Conservation (phyloP, 2,888 invertebrate genomes). For the Meta bourneti region DNA sequence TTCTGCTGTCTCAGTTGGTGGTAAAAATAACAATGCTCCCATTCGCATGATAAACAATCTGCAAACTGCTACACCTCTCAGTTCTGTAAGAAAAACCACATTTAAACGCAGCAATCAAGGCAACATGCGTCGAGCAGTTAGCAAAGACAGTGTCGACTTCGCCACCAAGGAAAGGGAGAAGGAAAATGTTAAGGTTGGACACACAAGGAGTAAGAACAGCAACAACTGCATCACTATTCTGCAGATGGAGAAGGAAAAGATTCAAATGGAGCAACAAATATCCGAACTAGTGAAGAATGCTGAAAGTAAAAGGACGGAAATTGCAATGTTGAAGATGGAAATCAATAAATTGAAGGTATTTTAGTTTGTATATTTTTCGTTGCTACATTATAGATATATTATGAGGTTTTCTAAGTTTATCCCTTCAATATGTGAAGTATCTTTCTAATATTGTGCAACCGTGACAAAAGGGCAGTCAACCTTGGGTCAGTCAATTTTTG, state of each 20-base stretch:
- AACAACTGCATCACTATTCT: slow-evolving; percentile 74
- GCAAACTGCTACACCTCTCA: slow-evolving; percentile 26
- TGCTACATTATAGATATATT: background rate
- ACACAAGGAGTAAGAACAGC: slow-evolving; percentile 57
- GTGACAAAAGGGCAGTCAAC: too few relatives aligned
- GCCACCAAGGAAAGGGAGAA: slow-evolving; percentile 65
- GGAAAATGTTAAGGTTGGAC: slow-evolving; percentile 66
- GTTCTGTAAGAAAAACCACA: slow-evolving; percentile 38
- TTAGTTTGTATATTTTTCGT: background rate
- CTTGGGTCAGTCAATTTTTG: too few relatives aligned
- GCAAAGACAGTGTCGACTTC: slow-evolving; percentile 75
- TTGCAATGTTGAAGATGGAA: slow-evolving; percentile 82
- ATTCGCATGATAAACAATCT: slow-evolving; percentile 68
- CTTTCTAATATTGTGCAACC: too few relatives aligned
- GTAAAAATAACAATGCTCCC: slow-evolving; percentile 56
- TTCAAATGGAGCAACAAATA: slow-evolving; percentile 81
- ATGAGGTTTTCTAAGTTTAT: background rate
- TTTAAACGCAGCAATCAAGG: slow-evolving; percentile 43
- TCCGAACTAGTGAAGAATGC: slow-evolving; percentile 81
- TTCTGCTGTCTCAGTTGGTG: slow-evolving; percentile 47
- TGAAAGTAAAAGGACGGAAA: slow-evolving; percentile 82
- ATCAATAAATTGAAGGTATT: slow-evolving; percentile 80
- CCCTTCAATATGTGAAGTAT: too few relatives aligned
- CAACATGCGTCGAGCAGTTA: slow-evolving; percentile 73
- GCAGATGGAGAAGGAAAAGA: slow-evolving; percentile 81